Conservation (phyloP, 2,888 invertebrate species). For the Quadroppia sp. region DNA sequence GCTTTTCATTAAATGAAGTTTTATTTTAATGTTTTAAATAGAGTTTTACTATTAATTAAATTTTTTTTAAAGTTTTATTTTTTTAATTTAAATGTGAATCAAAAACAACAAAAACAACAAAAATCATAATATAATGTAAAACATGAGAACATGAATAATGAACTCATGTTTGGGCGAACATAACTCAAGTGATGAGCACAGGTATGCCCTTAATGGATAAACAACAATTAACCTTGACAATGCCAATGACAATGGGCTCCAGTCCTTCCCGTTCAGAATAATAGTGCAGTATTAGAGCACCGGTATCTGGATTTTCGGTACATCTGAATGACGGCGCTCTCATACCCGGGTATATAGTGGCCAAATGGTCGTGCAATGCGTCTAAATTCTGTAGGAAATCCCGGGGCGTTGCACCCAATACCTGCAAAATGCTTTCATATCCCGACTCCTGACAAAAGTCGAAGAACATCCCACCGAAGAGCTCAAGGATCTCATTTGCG, state of each 20-base stretch:
- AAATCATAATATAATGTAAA: slow-evolving; percentile 1
- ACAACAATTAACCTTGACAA: slow-evolving; percentile 63
- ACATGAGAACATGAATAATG: slow-evolving; percentile 5
- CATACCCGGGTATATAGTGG: slow-evolving; percentile 91
- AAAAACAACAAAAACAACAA: too few species aligned
- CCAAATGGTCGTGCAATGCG: slow-evolving; percentile 89
- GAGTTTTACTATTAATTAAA: too few species aligned
- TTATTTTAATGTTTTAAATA: too few species aligned
- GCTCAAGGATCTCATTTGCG: slow-evolving; percentile 78
- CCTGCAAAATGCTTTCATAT: slow-evolving; percentile 92
- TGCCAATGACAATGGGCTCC: slow-evolving; percentile 93
- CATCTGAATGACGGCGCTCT: slow-evolving; percentile 92
- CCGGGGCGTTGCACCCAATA: slow-evolving; percentile 85
- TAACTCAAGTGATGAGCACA: neutral
- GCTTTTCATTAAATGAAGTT: too few species aligned
- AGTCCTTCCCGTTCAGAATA: slow-evolving; percentile 90
- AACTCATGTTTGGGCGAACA: neutral
- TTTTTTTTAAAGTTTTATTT: too few species aligned
- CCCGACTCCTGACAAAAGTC: slow-evolving; percentile 95
- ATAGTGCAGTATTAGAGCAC: slow-evolving; percentile 84
- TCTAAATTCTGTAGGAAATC: slow-evolving; percentile 95
- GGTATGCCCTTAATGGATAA: slow-evolving; percentile 3
- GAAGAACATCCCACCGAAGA: slow-evolving; percentile 91
- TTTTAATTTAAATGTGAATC: too few species aligned
- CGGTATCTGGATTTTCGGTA: slow-evolving; percentile 81